Evolutionary conservation across 53 echinoderm and acorn worm genomes (phyloP).

Genomic region (Zoroaster sp.): DNA sequence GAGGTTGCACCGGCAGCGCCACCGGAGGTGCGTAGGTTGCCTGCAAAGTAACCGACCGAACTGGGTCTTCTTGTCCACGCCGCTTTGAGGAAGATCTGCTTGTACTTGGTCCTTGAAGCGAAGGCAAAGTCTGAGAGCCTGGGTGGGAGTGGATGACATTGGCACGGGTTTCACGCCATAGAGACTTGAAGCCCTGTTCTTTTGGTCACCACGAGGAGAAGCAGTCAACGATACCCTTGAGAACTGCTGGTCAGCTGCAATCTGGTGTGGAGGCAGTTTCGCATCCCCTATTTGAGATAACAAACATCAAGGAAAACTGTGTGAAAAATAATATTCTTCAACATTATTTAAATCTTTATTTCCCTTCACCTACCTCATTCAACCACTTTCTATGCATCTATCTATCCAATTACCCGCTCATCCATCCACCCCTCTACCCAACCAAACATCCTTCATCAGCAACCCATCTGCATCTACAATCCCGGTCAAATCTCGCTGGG

Average conservation of each 20-base stretch:
- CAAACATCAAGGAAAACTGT: no score
- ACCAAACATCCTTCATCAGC: no score
- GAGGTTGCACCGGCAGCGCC: conserved; percentile 97
- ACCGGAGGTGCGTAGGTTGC: conserved; percentile 91
- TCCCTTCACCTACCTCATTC: no score
- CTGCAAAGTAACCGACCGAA: conserved; percentile 90
- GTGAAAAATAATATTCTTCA: no score
- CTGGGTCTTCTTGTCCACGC: conserved; percentile 85
- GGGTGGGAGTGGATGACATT: conserved; percentile 98
- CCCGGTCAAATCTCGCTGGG: no score
- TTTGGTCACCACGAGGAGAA: conserved; percentile 79
- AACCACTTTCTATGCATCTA: no score
- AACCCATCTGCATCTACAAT: no score
- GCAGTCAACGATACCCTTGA: conserved; percentile 97
- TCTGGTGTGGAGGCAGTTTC: conserved; percentile 91
- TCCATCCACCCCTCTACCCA: no score
- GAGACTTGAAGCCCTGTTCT: conserved; percentile 88
- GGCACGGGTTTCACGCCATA: conserved; percentile 95
- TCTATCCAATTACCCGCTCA: no score
- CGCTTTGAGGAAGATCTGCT: conserved; percentile 88
- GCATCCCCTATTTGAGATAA: no score
- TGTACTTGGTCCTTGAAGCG: conserved; percentile 98
- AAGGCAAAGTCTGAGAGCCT: conserved; percentile 99
- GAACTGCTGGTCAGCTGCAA: conserved; percentile 84
- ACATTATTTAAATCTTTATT: no score